Conservation (phyloP, 2,113 vertebrate genomes). For the Dicerorhinus sumatrensis region DNA sequence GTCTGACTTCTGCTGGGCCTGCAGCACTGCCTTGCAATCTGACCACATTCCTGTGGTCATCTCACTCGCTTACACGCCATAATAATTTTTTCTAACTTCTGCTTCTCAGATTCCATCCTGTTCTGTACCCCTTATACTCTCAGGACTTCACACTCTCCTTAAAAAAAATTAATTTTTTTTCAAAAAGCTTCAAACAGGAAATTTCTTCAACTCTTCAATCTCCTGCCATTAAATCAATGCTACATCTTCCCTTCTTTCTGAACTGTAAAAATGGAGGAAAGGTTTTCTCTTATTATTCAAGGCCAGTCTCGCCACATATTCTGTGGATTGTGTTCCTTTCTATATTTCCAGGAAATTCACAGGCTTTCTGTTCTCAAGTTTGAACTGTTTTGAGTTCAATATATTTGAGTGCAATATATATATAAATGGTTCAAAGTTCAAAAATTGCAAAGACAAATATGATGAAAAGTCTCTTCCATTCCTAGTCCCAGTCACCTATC, state of each 20-base stretch:
- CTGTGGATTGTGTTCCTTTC: background rate
- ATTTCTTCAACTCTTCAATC: background rate
- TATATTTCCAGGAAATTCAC: background rate
- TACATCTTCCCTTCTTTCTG: background rate
- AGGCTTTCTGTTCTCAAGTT: background rate
- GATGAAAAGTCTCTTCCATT: background rate
- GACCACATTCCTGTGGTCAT: background rate
- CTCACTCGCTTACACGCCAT: background rate
- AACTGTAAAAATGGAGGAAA: background rate
- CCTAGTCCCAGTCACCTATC: background rate
- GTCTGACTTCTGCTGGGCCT: background rate
- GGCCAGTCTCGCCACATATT: background rate
- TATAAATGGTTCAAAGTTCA: constrained; percentile 28
- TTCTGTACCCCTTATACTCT: background rate
- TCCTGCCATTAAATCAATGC: background rate
- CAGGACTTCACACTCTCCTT: background rate
- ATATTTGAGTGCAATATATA: background rate
- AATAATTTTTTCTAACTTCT: background rate
- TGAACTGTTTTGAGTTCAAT: background rate
- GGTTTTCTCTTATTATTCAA: background rate
- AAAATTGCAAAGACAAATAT: background rate
- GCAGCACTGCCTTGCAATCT: background rate
- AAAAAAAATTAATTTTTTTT: background rate
- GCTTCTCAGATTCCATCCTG: background rate
- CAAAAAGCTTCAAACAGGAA: background rate